Evolutionary conservation across 2,888 invertebrate genomes (phyloP).

Genomic region (Nycteola revayana): DNA sequence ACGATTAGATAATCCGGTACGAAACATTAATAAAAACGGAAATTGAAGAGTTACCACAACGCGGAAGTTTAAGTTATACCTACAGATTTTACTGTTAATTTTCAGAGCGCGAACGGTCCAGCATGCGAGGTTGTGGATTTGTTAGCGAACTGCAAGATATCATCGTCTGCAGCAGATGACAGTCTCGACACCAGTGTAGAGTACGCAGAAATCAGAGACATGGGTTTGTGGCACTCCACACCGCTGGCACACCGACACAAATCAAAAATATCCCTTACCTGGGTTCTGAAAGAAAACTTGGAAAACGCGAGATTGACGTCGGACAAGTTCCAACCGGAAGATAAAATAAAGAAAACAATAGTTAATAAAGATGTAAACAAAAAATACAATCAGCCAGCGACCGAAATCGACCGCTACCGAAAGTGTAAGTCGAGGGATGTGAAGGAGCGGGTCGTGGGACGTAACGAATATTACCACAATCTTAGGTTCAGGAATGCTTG

Average conservation of each 20-base stretch:
- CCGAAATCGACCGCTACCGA: constrained; percentile 50
- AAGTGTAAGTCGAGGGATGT: constrained; percentile 52
- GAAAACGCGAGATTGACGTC: constrained; percentile 57
- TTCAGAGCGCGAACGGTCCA: constrained; percentile 43
- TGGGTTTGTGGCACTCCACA: constrained; percentile 78
- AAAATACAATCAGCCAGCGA: constrained; percentile 42
- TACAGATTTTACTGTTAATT: constrained; percentile 16
- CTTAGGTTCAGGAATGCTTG: constrained; percentile 65
- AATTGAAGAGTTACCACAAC: constrained; percentile 3
- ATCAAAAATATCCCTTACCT: constrained; percentile 88
- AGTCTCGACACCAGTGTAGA: constrained; percentile 51
- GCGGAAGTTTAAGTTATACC: neutral
- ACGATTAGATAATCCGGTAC: constrained; percentile 45
- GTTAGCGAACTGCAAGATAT: constrained; percentile 63
- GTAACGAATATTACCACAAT: constrained; percentile 76
- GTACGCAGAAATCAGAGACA: constrained; percentile 70
- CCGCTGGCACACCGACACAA: constrained; percentile 69
- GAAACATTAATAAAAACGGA: constrained; percentile 23
- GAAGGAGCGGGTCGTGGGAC: constrained; percentile 60
- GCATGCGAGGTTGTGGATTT: constrained; percentile 66
- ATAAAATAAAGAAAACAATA: constrained; percentile 36
- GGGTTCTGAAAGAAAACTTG: constrained; percentile 86
- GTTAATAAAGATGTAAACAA: constrained; percentile 41
- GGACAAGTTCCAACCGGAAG: constrained; percentile 42
- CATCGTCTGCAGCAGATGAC: constrained; percentile 39